phyloP scores from a whole-genome alignment of 2,797 vertebrate species.

The Sebastes glaucus region DNA sequence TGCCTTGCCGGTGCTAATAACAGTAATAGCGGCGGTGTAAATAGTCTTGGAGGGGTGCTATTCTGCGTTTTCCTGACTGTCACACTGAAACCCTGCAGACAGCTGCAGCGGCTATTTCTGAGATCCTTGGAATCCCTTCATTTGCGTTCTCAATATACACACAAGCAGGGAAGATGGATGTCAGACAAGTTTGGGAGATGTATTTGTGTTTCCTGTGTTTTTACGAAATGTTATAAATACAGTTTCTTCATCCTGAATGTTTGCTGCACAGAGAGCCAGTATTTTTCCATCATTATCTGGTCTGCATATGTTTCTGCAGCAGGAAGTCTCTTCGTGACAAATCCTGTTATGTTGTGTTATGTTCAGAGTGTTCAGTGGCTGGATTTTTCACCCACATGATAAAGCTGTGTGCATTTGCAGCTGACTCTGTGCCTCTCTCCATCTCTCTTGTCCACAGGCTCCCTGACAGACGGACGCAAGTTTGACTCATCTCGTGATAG shows the following conservation, averaged over 20 bases:
- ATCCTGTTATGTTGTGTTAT: neutral
- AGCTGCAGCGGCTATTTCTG: conserved; percentile 70
- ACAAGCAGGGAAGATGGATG: conserved; percentile 33
- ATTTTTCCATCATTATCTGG: neutral
- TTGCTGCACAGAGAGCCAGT: neutral
- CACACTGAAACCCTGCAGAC: conserved; percentile 51
- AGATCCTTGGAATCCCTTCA: conserved; percentile 57
- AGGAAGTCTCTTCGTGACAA: neutral
- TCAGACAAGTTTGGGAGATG: conserved; percentile 13
- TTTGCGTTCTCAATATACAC: conserved; percentile 47
- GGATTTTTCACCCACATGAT: neutral
- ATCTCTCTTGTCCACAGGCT: conserved; percentile 76
- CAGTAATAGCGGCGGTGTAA: conserved; percentile 36
- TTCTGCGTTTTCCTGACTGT: conserved; percentile 44
- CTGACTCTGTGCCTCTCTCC: neutral
- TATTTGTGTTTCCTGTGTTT: neutral
- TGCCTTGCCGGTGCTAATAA: conserved; percentile 43
- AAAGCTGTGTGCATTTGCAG: neutral
- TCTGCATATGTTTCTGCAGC: neutral
- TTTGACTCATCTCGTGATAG: conserved; percentile 94
- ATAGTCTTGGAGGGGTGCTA: conserved; percentile 35
- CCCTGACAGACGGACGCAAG: conserved; percentile 90
- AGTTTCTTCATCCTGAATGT: neutral
- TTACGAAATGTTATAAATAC: neutral
- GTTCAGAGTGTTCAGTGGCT: neutral